Base-by-base conservation (phyloP, 2,113 vertebrate species). In the Strix uralensis region DNA sequence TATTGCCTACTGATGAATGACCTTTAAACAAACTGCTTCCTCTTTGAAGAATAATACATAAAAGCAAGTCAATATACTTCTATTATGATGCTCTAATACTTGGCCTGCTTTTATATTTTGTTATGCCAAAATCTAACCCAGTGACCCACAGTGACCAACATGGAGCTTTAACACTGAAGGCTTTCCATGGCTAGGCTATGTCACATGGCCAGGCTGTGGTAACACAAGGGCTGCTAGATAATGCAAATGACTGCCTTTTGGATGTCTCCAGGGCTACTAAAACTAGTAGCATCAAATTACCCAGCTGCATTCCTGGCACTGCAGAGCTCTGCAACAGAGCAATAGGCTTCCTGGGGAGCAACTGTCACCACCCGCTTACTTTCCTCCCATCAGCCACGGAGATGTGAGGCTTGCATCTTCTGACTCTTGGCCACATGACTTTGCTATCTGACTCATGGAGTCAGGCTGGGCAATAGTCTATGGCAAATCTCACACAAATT, bases 1-100 rank as follows among this genome's bases (percentile, higher is more conserved):
- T 81, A n/a, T 27, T 0, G 0, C 54, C 49, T 81, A 26, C 42
- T 62, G 34, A 63, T n/a, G 30, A 58, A 63, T 0, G 2, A 72
- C 20, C 22, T 77, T 58, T 29, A 54, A 72, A 81, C 13, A 25
- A 81, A 36, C 16, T 61, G 25, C 22, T 85, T 73, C n/a, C 47
- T 63, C 52, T 63, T 18, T 49, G 44, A 88, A 85, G n/a, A 46
- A 69, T 15, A 79, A 8, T 32, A 72, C 3, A 1, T 34, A 67
- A 90, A 84, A 90, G 5, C 14, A 81, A 81, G 26, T 47, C 11
- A 81, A 58, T 44, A 54, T 59, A n/a, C 13, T 44, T 72, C 36
- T 75, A 21, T 25, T 29, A 22, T 1, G 5, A 62, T 38, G 11
- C 7, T 26, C 26, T 78, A 69, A 63, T 8, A 49, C 5, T 62